phyloP scores from a whole-genome alignment of 2,888 invertebrate species.

The Drepana falcataria region DNA sequence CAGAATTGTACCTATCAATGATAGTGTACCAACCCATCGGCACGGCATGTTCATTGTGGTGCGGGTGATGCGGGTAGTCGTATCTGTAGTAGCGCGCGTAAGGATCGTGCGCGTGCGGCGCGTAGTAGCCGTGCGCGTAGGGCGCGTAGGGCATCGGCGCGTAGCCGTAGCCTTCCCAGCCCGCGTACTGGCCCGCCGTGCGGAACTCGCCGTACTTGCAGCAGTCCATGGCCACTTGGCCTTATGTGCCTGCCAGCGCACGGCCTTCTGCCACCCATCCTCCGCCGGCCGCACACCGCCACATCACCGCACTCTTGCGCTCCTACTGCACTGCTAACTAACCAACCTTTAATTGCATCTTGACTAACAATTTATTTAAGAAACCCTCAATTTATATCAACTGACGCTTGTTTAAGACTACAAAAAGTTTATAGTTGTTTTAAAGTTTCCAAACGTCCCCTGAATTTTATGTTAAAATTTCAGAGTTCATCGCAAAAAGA shows the following conservation, averaged over 20 bases:
- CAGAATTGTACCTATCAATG: slow-evolving; percentile 2
- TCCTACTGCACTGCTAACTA: slow-evolving; percentile 26
- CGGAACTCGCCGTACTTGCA: slow-evolving; percentile 75
- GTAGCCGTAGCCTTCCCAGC: slow-evolving; percentile 56
- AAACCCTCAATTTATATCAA: background rate
- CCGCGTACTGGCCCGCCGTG: slow-evolving; percentile 49
- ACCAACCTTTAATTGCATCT: slow-evolving; percentile 16
- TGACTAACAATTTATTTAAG: background rate
- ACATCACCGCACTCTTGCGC: slow-evolving; percentile 42
- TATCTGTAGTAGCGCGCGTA: slow-evolving; percentile 70
- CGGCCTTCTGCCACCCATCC: slow-evolving; percentile 37
- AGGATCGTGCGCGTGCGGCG: slow-evolving; percentile 64
- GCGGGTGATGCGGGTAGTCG: slow-evolving; percentile 66
- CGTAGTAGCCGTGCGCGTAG: slow-evolving; percentile 50
- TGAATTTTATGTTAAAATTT: slow-evolving; percentile 7
- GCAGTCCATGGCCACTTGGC: slow-evolving; percentile 63
- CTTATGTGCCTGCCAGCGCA: slow-evolving; percentile 56
- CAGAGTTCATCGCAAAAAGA: slow-evolving; percentile 33
- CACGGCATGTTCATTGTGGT: slow-evolving; percentile 64
- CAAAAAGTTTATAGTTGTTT: slow-evolving; percentile 1
- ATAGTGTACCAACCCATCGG: slow-evolving; percentile 59
- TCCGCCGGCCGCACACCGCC: slow-evolving; percentile 31
- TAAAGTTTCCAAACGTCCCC: background rate
- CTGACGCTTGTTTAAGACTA: background rate
- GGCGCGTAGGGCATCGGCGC: slow-evolving; percentile 46